phyloP scores from a whole-genome alignment of 2,888 invertebrate genomes.

The Scaptomyza cyrtandrae region DNA sequence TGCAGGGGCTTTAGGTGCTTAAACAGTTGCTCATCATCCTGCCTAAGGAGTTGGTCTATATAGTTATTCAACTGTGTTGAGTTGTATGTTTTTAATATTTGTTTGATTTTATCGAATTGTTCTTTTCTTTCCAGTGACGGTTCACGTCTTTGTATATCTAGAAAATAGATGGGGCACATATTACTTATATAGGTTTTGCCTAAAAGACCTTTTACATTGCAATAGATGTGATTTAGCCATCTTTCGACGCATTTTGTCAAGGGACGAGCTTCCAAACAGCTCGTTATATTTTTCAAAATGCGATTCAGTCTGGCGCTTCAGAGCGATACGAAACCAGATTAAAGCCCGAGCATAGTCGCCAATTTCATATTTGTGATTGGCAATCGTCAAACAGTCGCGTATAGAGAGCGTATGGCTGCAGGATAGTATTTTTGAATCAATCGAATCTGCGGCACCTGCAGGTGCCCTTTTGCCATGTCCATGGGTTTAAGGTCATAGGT shows the following conservation, averaged over 20 bases:
- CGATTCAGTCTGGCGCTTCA: background rate
- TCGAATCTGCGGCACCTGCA: conserved; percentile 11
- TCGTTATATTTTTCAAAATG: conserved; percentile 12
- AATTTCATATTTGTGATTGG: conserved; percentile 30
- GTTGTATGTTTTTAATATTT: background rate
- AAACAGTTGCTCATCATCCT: background rate
- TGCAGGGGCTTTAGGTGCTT: background rate
- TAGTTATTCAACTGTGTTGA: conserved; percentile 14
- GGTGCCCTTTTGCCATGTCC: conserved; percentile 46
- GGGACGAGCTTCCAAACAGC: conserved; percentile 10
- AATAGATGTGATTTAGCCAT: conserved; percentile 16
- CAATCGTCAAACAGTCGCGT: conserved; percentile 51
- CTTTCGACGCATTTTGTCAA: conserved; percentile 13
- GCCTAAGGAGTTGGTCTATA: conserved; percentile 10
- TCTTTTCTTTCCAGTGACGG: background rate
- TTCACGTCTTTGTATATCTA: conserved; percentile 1
- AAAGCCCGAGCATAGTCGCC: conserved; percentile 38
- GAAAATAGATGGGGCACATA: background rate
- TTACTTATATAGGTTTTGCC: background rate
- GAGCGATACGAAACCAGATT: conserved; percentile 44
- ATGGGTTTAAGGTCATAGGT: conserved; percentile 39
- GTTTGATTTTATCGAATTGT: background rate
- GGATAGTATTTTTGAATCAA: background rate
- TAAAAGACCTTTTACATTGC: conserved; percentile 25
- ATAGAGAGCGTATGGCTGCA: conserved; percentile 30